Base-by-base conservation (phyloP, 2,113 vertebrate genomes). In the Numenius arquata region DNA sequence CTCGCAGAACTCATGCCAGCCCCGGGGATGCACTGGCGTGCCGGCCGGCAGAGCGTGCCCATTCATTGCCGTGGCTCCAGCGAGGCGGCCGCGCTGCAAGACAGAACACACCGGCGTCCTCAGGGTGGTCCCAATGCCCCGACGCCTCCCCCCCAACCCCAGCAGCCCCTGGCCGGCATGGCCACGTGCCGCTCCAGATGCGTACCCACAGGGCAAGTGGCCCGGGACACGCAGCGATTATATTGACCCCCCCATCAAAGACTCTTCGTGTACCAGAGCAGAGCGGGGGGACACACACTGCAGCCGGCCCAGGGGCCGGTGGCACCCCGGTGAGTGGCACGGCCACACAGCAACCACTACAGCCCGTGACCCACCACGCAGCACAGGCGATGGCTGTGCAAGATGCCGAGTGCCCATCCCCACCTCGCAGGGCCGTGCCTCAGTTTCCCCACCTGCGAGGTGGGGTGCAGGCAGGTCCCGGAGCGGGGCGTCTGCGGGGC, bases 1-100 rank as follows among this genome's bases (percentile, higher is more conserved):
- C 98, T 99, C 99, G 21, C 99, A 99, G 98, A 99, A 99, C 97
- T 99, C 99, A 97, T 98, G 98, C 99, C 99, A 99, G 98, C 99
- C 98, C 92, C 98, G 97, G 14, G 98, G 98, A 96, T 97, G 96
- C 55, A 97, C 91, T 78, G 97, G 97, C 95, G 98, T 97, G 86
- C 97, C 96, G 85, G 83, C 71, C 1, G 78, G 90, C 96, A 99
- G 98, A 98, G 98, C 96, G 97, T 99, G 99, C 97, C 99, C 99
- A 98, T 99, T 99, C 99, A 99, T 99, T 98, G 99, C 98, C 98
- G 98, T 98, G 98, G 98, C 97, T 98, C 98, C 97, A 97, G 97
- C 95, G 95, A 98, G 88, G 98, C 76, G 96, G 98, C 98, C 95
- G 93, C 94, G 97, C 99, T 99, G 98, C 91, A 96, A 98, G 65